phyloP scores from a whole-genome alignment of 1,140 invertebrate genomes.

The Orchestia grillus region DNA sequence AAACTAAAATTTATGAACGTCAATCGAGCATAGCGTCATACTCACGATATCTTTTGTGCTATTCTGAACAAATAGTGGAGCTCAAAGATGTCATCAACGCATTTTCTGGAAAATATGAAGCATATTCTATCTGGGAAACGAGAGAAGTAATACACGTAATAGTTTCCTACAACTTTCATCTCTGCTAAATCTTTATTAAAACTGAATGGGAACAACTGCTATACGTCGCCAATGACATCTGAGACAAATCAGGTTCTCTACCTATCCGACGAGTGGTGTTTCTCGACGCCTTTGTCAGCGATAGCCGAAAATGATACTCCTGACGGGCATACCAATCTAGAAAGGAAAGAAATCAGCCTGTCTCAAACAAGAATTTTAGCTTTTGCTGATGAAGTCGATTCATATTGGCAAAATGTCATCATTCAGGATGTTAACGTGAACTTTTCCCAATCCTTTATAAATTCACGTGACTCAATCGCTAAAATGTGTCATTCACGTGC shows the following conservation, averaged over 20 bases:
- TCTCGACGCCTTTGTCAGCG: background rate
- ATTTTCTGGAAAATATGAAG: background rate
- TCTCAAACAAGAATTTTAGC: background rate
- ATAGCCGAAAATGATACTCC: background rate
- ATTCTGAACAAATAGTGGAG: background rate
- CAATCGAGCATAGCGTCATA: too few relatives aligned
- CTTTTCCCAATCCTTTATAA: background rate
- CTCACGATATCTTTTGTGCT: too few relatives aligned
- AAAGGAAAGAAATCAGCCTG: background rate
- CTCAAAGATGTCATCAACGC: background rate
- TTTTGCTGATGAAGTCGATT: background rate
- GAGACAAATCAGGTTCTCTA: background rate
- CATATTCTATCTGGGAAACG: background rate
- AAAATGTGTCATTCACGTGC: background rate
- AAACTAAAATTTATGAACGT: too few relatives aligned
- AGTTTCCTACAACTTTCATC: background rate
- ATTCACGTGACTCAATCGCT: background rate
- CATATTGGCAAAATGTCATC: background rate
- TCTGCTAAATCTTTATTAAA: background rate
- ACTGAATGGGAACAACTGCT: background rate
- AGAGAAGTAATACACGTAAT: background rate
- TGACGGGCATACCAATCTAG: background rate
- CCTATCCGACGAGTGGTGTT: background rate
- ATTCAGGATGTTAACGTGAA: background rate
- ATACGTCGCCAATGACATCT: background rate